Percentiles rank a stretch among this genome's conserved stretches.
phyloP scores from a whole-genome alignment of 2,888 invertebrate species.

The Dicranocentrus wangi region DNA sequence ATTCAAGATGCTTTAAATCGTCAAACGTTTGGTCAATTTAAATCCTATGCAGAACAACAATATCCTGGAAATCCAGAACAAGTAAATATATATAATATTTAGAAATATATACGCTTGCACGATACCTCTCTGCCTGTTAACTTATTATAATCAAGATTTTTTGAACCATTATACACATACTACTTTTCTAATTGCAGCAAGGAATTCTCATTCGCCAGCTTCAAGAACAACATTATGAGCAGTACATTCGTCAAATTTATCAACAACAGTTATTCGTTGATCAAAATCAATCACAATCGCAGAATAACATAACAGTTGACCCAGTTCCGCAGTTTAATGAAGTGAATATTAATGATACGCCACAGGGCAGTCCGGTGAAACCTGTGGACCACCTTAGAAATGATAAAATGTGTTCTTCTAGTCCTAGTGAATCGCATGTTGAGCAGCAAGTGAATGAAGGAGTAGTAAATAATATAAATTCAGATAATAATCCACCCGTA shows the following conservation, averaged over 20 bases:
- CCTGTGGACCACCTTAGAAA: conserved; percentile 43
- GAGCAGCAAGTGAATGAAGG: not conserved
- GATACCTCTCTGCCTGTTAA: too few species aligned
- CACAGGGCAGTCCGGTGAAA: conserved; percentile 49
- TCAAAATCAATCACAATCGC: conserved; percentile 49
- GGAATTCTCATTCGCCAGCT: conserved; percentile 93
- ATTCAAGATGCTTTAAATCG: conserved; percentile 97
- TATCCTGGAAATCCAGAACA: conserved; percentile 79
- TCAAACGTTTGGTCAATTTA: conserved; percentile 92
- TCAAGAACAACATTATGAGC: conserved; percentile 99
- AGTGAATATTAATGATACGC: conserved; percentile 55
- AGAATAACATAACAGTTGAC: conserved; percentile 39
- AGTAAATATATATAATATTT: conserved; percentile 74
- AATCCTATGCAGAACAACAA: conserved; percentile 95
- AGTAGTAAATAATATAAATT: conserved; percentile 7
- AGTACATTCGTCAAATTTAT: conserved; percentile 96
- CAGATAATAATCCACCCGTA: conserved; percentile 33
- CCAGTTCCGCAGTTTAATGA: conserved; percentile 56
- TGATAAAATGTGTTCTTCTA: conserved; percentile 53
- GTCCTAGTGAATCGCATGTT: conserved; percentile 27
- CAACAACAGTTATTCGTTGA: conserved; percentile 76
- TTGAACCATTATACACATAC: not conserved
- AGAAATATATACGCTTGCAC: too few species aligned
- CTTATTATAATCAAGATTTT: too few species aligned
- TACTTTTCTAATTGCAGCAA: conserved; percentile 79